phyloP scores from a whole-genome alignment of 2,888 invertebrate species.

The Diplolepis rosae region DNA sequence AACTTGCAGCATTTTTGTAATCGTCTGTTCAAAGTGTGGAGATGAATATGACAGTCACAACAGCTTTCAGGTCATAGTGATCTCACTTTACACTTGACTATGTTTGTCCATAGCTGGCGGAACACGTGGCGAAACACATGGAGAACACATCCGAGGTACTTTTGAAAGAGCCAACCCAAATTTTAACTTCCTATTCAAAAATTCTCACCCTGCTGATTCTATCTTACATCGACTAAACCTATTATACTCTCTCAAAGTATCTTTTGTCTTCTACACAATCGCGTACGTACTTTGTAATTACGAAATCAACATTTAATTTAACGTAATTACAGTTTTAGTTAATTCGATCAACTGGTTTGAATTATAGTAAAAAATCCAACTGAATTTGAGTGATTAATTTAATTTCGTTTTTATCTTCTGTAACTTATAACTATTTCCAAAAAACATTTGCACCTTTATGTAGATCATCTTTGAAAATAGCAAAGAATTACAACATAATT shows the following conservation, averaged over 20 bases:
- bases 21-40: background rate
- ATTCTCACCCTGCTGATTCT: constrained; percentile 28
- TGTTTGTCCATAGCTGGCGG: constrained; percentile 69
- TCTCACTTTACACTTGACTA: constrained; percentile 65
- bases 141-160: constrained; percentile 68
- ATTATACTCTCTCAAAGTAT: constrained; percentile 46
- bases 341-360: no score
- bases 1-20: background rate
- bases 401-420: no score
- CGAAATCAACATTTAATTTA: background rate
- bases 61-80: constrained; percentile 57
- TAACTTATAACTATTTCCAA: no score
- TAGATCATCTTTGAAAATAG: no score
- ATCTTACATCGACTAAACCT: constrained; percentile 14
- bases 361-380: no score
- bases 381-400: no score
- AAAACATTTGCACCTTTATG: no score
- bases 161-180: constrained; percentile 43
- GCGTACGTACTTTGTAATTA: background rate
- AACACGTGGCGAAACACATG: constrained; percentile 70
- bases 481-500: no score
- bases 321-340: background rate
- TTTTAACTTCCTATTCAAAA: constrained; percentile 30
- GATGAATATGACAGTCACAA: constrained; percentile 31
- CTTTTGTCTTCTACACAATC: constrained; percentile 41